These are phyloP conservation scores for Trematomus bernacchii DNA, from an alignment of 2,797 vertebrate genomes.

Conservation along the genomic window DNA sequence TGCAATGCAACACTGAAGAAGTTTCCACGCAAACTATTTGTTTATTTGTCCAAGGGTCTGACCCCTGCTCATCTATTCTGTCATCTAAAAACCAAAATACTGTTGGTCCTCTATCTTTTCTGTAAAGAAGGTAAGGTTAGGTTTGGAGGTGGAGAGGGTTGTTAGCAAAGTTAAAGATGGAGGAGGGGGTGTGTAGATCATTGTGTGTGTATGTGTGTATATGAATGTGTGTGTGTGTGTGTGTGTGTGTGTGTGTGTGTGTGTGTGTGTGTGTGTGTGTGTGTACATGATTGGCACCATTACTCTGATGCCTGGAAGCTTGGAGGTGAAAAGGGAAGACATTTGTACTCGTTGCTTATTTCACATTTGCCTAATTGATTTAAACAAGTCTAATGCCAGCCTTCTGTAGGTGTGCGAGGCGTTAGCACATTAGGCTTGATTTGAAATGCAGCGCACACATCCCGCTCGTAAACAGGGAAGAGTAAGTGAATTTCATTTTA, in stretches of 20 bases:
- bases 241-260: conserved; percentile 6
- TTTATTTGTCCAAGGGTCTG: conserved; percentile 46
- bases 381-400: conserved; percentile 84
- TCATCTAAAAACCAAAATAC: conserved; percentile 58
- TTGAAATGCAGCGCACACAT: conserved; percentile 81
- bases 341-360: conserved; percentile 80
- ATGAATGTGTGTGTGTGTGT: neutral
- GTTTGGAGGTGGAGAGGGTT: conserved; percentile 59
- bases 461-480: conserved; percentile 70
- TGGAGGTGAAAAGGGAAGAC: conserved; percentile 76
- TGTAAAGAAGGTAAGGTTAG: conserved; percentile 52
- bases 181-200: conserved; percentile 42
- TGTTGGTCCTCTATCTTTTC: conserved; percentile 19
- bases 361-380: conserved; percentile 88
- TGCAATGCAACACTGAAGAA: conserved; percentile 31
- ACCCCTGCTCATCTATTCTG: conserved; percentile 46
- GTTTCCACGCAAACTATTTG: conserved; percentile 56
- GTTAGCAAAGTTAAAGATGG: conserved; percentile 55
- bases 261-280: conserved; percentile 4
- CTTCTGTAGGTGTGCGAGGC: conserved; percentile 80
- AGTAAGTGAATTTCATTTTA: conserved; percentile 82
- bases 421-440: conserved; percentile 79
- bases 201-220: neutral
- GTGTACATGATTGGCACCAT: conserved; percentile 77
- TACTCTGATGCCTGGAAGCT: conserved; percentile 70